These are phyloP conservation scores for Manduca sexta DNA, from an alignment of 1,140 invertebrate genomes.

Conservation along the genomic window DNA sequence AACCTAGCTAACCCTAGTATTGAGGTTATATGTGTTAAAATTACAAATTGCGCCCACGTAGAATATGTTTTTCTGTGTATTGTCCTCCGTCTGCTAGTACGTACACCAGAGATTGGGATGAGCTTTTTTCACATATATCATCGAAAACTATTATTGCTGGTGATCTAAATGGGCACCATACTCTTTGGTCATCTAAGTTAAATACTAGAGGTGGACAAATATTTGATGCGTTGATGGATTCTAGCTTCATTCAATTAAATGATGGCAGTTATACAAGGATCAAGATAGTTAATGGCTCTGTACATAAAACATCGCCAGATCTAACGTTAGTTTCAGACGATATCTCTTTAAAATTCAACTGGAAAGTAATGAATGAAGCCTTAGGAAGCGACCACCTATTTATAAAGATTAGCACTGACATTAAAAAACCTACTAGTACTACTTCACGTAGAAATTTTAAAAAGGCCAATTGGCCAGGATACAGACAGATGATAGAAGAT, in stretches of 20 bases:
- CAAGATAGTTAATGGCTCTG: not conserved
- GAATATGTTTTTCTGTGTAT: not conserved
- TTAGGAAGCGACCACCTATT: not conserved
- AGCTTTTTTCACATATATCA: not conserved
- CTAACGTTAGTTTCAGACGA: not conserved
- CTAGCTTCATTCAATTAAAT: not conserved
- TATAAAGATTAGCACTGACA: not conserved
- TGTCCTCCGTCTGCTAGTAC: not conserved
- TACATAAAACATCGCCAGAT: not conserved
- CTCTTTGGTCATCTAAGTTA: not conserved
- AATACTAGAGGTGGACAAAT: too few species aligned
- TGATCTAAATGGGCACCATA: not conserved
- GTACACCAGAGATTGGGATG: not conserved
- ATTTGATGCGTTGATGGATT: not conserved
- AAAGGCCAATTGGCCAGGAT: not conserved
- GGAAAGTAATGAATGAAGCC: not conserved
- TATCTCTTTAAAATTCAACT: not conserved
- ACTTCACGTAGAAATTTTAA: not conserved
- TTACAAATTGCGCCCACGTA: not conserved
- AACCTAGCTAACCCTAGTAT: not conserved
- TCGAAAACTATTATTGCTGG: not conserved
- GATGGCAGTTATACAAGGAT: not conserved
- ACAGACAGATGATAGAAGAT: not conserved
- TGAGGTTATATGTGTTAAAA: not conserved
- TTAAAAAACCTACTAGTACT: not conserved